Percentiles rank a stretch among this genome's conserved stretches.
These are phyloP conservation scores for Palaemon carinicauda DNA, from an alignment of 1,140 invertebrate species.

Conservation along the genomic window DNA sequence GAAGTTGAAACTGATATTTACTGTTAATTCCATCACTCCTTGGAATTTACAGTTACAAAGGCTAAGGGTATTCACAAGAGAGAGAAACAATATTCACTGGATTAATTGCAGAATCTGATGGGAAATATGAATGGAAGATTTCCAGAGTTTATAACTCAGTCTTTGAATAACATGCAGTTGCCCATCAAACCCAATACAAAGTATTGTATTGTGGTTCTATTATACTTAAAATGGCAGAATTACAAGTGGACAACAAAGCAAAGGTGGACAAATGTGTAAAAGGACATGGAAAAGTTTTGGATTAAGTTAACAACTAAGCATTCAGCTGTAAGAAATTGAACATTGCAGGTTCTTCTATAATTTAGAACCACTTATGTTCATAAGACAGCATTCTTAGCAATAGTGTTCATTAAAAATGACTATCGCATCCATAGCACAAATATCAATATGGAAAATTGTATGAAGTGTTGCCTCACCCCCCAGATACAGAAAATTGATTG, in stretches of 20 bases:
- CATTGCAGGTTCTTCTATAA: neutral
- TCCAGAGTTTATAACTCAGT: too few species aligned
- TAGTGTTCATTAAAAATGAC: neutral
- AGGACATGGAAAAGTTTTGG: conserved; percentile 8
- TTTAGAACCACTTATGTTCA: conserved; percentile 9
- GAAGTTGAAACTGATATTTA: too few species aligned
- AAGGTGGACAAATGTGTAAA: neutral
- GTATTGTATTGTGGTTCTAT: neutral
- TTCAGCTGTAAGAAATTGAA: neutral
- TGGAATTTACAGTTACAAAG: too few species aligned
- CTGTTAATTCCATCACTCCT: too few species aligned
- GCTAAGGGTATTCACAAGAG: too few species aligned
- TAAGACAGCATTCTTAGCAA: neutral
- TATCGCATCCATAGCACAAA: neutral
- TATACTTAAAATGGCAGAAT: conserved; percentile 5
- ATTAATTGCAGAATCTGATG: too few species aligned
- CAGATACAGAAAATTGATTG: neutral
- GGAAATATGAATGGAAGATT: too few species aligned
- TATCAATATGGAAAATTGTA: neutral
- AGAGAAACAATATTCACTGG: too few species aligned
- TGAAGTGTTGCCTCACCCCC: neutral
- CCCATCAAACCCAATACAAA: neutral
- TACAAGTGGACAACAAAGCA: conserved; percentile 10
- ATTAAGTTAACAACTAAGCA: conserved; percentile 13
- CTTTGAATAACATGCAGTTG: neutral